Evolutionary conservation across 2,113 vertebrate species (phyloP), one percentile per base, ranked within the genome.

Genomic region (Aix galericulata): DNA sequence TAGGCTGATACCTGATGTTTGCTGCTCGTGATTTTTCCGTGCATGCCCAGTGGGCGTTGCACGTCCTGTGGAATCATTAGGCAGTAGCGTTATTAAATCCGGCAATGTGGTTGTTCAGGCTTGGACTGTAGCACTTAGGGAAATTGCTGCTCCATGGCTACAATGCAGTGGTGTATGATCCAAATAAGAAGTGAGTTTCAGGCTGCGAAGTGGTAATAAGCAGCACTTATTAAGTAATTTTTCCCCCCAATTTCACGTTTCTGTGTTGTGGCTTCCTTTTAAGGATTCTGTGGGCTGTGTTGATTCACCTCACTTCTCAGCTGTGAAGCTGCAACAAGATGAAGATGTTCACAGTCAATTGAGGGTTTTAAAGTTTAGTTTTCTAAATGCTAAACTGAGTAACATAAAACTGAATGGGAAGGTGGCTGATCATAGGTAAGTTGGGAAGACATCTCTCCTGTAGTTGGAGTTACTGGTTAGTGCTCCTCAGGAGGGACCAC

Each of bases 1-100:
- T 13, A 27, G 20, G 16, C 15, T 48, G 52, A 3, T 21, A 17
- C 8, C 38, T 40, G 0, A 4, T 67, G 42, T 34, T 63, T 32
- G 68, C 48, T 79, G 38, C 38, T 3, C 6, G n/a, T 59, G 26
- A 77, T 59, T 68, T 69, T 74, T 76, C 27, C n/a, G 21, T 36
- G 71, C 53, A n/a, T 40, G 7, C 76, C 32, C 58, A n/a, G 4
- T 20, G n/a, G 50, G 34, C 22, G 52, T 55, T 6, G 1, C 15
- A 8, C 62, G 86, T 82, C 53, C 74, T 38, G 34, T 34, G 68
- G 63, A 82, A 85, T 34, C n/a, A 8, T 40, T 34, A 52, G 44
- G 11, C 48, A 1, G 1, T 6, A 53, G 13, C 48, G 79, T 36
- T n/a, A 20, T 53, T 38, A 68, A 82, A 75, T 4, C 48, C 59